Conservation (phyloP, 2,797 vertebrate genomes). For the Orientallactaga sibirica region DNA sequence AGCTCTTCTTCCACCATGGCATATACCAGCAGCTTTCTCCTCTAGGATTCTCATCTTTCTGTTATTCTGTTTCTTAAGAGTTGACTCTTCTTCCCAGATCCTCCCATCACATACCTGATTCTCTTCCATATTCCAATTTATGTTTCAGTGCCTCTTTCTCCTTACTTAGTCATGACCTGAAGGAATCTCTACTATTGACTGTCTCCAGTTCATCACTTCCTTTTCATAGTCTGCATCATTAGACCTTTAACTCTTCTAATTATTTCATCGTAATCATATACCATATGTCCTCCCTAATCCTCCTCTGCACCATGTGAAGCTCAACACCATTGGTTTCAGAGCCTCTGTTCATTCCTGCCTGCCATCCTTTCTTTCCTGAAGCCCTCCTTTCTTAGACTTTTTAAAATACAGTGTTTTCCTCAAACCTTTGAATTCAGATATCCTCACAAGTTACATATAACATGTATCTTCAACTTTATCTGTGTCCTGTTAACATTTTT, state of each 20-base stretch:
- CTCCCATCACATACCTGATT: background rate
- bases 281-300: background rate
- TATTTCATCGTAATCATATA: background rate
- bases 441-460: background rate
- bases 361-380: background rate
- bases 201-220: background rate
- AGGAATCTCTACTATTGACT: background rate
- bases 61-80: background rate
- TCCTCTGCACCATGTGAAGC: background rate
- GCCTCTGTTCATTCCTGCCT: background rate
- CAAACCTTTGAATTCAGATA: background rate
- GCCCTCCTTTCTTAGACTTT: background rate
- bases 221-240: background rate
- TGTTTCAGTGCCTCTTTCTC: background rate
- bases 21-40: background rate
- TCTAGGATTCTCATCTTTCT: background rate
- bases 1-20: background rate
- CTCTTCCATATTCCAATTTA: background rate
- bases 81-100: background rate
- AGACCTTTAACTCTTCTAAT: slow-evolving; percentile 16
- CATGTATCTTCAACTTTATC: background rate
- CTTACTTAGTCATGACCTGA: background rate
- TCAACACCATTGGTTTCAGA: background rate
- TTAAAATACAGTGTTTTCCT: background rate
- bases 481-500: background rate